Evolutionary conservation across 2,113 vertebrate species (phyloP).

Genomic region (Carassius carassius): DNA sequence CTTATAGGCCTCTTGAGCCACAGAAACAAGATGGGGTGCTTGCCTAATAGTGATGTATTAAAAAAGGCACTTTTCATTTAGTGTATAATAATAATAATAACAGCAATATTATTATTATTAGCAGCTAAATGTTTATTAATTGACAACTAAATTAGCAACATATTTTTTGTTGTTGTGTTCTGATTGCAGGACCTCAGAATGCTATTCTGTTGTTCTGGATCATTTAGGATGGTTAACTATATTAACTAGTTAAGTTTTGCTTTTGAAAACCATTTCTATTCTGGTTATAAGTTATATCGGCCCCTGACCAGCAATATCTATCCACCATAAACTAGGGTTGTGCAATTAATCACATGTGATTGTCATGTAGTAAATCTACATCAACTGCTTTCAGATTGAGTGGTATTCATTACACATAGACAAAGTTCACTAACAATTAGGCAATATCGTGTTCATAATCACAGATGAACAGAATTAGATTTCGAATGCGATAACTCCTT

Average conservation of each 20-base stretch:
- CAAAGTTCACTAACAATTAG: no score
- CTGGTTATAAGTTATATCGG: background rate
- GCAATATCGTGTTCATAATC: no score
- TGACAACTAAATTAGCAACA: background rate
- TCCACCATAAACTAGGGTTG: background rate
- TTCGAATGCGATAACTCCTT: no score
- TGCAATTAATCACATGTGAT: no score
- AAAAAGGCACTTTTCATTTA: slow-evolving; percentile 20
- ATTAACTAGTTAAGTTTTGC: background rate
- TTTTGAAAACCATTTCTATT: background rate
- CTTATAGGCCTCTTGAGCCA: background rate
- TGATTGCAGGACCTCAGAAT: background rate
- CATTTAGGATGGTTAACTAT: background rate
- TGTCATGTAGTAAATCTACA: no score
- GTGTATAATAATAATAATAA: no score
- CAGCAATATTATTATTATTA: background rate
- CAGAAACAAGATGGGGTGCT: background rate
- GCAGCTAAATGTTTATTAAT: background rate
- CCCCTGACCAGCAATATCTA: background rate
- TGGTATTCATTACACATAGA: no score
- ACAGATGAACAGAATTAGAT: no score
- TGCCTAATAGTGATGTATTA: slow-evolving; percentile 17
- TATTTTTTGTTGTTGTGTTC: background rate
- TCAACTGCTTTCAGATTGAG: no score
- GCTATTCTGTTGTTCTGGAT: background rate